Evolutionary conservation across 2,888 invertebrate species (phyloP).

Genomic region (Oxyscelio sp.): DNA sequence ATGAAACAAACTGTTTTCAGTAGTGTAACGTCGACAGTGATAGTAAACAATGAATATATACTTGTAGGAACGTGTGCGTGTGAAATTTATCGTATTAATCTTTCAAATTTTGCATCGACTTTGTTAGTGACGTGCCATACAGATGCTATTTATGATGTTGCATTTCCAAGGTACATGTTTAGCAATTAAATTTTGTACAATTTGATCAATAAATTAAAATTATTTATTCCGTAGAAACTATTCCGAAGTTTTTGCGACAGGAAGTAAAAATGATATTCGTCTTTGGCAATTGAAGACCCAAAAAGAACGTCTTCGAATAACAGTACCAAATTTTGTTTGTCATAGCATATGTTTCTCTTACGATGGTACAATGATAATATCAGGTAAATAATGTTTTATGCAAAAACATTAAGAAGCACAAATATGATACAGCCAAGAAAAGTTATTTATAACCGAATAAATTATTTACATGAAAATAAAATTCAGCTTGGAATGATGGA

Average conservation of each 20-base stretch:
- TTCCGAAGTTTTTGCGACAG: conserved; percentile 96
- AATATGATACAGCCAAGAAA: too few species aligned
- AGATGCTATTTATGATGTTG: conserved; percentile 93
- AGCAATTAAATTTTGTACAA: too few species aligned
- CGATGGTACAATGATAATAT: conserved; percentile 94
- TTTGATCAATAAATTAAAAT: too few species aligned
- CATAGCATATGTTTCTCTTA: conserved; percentile 93
- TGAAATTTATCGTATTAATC: conserved; percentile 94
- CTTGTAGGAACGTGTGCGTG: conserved; percentile 93
- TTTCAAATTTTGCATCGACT: conserved; percentile 91
- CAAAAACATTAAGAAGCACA: too few species aligned
- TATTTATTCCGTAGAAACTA: too few species aligned
- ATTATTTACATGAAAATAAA: too few species aligned
- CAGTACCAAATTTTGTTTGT: conserved; percentile 96
- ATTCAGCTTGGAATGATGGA: conserved; percentile 94
- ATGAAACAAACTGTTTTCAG: conserved; percentile 90
- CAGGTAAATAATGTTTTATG: too few species aligned
- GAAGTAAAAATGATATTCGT: conserved; percentile 94
- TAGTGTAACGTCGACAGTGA: conserved; percentile 93
- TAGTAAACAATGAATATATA: conserved; percentile 90
- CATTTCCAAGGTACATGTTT: conserved; percentile 95
- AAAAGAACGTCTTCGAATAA: conserved; percentile 94
- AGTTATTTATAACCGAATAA: too few species aligned
- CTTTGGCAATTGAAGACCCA: conserved; percentile 94
- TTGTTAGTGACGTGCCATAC: conserved; percentile 95